A percentile compares a stretch with the other conserved stretches of the same genome.
Conservation (phyloP, 2,797 vertebrate species). For the Halcyon smyrnensis region DNA sequence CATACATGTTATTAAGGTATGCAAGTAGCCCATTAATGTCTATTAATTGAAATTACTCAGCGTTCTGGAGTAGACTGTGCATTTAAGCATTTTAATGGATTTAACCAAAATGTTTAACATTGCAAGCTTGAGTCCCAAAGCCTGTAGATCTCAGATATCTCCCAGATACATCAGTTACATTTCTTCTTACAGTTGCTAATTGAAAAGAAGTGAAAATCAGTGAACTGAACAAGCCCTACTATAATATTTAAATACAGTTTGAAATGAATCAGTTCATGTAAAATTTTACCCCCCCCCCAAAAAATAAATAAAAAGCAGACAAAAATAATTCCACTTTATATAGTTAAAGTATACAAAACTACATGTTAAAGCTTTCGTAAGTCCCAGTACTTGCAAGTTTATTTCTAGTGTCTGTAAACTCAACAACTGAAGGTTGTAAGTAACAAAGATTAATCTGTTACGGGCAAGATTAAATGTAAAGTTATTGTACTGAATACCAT, state of each 20-base stretch:
- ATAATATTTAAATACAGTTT: neutral
- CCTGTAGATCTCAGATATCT: neutral
- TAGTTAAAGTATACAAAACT: neutral
- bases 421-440: neutral
- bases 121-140: neutral
- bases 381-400: neutral
- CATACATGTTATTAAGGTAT: neutral
- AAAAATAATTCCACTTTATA: neutral
- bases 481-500: neutral
- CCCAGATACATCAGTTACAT: neutral
- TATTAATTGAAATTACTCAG: neutral
- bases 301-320: rapidly evolving
- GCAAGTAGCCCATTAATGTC: neutral
- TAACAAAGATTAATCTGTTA: neutral
- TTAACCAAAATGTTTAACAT: neutral
- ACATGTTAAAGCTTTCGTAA: neutral
- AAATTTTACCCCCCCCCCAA: too few relatives aligned
- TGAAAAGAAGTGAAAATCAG: neutral
- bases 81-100: neutral
- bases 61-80: neutral
- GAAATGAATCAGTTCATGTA: neutral
- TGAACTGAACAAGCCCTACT: neutral
- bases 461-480: neutral
- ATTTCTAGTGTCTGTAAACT: neutral
- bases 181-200: neutral